Conservation (phyloP, 2,113 vertebrate genomes). For the Bucco capensis region DNA sequence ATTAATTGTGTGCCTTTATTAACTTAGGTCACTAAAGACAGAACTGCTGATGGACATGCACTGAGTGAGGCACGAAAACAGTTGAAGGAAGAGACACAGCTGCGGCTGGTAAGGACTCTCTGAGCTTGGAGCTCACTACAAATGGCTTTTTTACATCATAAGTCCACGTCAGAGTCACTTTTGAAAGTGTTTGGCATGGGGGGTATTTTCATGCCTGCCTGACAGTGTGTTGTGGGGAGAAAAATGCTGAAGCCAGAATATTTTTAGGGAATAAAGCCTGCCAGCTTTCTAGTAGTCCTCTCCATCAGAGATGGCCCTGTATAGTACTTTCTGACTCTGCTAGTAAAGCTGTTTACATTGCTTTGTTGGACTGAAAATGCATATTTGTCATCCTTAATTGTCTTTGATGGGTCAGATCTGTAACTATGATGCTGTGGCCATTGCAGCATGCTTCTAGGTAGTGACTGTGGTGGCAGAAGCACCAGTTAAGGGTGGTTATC, state of each 20-base stretch:
- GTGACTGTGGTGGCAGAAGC: background rate
- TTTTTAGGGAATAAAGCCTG: no score
- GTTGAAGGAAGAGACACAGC: conserved; percentile 94
- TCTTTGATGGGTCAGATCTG: background rate
- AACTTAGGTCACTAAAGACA: conserved; percentile 78
- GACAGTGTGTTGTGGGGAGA: no score
- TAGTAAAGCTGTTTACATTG: background rate
- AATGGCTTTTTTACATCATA: background rate
- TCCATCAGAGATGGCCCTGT: no score
- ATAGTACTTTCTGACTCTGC: background rate
- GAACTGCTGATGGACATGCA: conserved; percentile 80
- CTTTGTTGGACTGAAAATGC: background rate
- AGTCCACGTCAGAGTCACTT: background rate
- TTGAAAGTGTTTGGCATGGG: background rate
- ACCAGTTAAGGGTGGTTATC: background rate
- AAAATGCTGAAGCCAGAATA: no score
- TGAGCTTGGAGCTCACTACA: background rate
- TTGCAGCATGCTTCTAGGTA: fast-evolving
- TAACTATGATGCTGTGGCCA: fast-evolving
- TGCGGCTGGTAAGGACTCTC: conserved; percentile 83
- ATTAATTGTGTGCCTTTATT: background rate
- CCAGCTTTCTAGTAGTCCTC: no score
- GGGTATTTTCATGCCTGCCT: background rate
- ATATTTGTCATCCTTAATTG: background rate
- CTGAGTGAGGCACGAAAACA: conserved; percentile 91